These are phyloP conservation scores for Tetrapedia diversipes DNA, from an alignment of 2,888 invertebrate species.

Conservation along the genomic window DNA sequence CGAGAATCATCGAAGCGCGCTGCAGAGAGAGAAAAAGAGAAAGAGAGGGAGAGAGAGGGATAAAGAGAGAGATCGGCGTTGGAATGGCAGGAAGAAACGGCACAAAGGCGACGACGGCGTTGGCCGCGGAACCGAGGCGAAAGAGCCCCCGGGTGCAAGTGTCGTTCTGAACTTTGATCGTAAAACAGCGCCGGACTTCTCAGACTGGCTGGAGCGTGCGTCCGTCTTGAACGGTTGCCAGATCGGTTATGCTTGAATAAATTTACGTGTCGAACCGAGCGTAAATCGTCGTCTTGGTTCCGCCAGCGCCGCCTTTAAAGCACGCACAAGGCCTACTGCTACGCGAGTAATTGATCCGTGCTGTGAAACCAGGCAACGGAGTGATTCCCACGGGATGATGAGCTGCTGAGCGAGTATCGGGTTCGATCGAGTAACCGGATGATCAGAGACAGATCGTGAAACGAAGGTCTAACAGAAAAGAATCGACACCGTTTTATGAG, in stretches of 20 bases:
- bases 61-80: too few relatives aligned
- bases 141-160: slow-evolving; percentile 76
- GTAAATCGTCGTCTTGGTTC: slow-evolving; percentile 45
- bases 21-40: slow-evolving; percentile 27
- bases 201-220: slow-evolving; percentile 68
- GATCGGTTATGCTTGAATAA: slow-evolving; percentile 81
- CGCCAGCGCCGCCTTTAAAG: too few relatives aligned
- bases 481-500: too few relatives aligned
- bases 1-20: slow-evolving; percentile 57
- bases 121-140: slow-evolving; percentile 59
- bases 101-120: slow-evolving; percentile 57
- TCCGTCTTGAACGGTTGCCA: slow-evolving; percentile 80
- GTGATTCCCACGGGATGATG: too few relatives aligned
- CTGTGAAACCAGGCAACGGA: too few relatives aligned
- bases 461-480: too few relatives aligned
- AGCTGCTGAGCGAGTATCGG: too few relatives aligned
- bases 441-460: too few relatives aligned
- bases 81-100: slow-evolving; percentile 52
- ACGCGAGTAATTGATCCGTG: too few relatives aligned
- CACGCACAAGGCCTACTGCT: too few relatives aligned
- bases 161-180: slow-evolving; percentile 80
- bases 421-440: too few relatives aligned
- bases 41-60: too few relatives aligned
- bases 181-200: slow-evolving; percentile 74
- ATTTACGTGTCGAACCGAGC: slow-evolving; percentile 80